phyloP scores from a whole-genome alignment of 2,113 vertebrate genomes.

The Gambusia affinis region DNA sequence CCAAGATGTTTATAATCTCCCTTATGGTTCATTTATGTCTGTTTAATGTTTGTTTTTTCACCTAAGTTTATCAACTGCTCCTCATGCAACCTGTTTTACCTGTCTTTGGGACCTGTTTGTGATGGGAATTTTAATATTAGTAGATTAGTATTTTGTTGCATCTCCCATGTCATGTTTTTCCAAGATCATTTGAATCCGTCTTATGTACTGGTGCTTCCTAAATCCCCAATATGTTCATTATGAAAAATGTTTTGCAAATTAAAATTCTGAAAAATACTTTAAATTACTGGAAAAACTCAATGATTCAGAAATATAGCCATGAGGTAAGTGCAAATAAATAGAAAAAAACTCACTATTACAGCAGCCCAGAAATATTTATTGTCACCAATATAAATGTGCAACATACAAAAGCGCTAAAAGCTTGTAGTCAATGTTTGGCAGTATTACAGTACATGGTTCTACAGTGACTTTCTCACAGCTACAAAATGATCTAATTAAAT shows the following conservation, averaged over 20 bases:
- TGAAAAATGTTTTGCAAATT: background rate
- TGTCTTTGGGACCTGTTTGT: background rate
- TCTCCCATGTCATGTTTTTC: background rate
- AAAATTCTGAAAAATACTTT: background rate
- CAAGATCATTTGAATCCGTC: background rate
- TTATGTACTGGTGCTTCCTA: background rate
- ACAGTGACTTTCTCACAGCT: background rate
- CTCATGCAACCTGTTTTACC: background rate
- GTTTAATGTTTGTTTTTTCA: background rate
- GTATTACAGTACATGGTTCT: background rate
- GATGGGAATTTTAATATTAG: background rate
- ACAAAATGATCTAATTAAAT: background rate
- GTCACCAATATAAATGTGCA: background rate
- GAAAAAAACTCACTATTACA: background rate
- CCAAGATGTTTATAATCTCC: background rate
- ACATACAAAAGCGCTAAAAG: background rate
- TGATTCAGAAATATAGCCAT: background rate
- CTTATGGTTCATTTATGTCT: background rate
- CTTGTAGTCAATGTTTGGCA: background rate
- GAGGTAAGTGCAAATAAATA: background rate
- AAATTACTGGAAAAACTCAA: too few relatives aligned
- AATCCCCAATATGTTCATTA: background rate
- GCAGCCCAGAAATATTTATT: slow-evolving; percentile 3
- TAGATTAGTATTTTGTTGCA: background rate
- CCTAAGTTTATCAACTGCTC: background rate